phyloP scores from a whole-genome alignment of 2,113 vertebrate species.

The Tinamus guttatus region DNA sequence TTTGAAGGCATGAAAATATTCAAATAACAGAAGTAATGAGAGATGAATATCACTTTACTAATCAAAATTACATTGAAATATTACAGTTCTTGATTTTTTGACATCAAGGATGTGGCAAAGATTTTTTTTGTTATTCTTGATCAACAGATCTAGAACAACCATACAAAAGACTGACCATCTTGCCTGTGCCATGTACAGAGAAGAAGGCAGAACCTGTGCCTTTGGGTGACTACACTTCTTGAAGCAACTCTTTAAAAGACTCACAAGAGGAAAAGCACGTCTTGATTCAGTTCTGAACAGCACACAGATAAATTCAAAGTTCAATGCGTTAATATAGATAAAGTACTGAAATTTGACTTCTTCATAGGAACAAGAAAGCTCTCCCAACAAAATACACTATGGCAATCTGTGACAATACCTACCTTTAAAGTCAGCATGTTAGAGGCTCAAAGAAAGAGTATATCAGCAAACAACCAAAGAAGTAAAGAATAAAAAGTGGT shows the following conservation, averaged over 20 bases:
- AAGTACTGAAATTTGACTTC: background rate
- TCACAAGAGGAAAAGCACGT: rapidly evolving
- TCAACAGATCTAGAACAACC: background rate
- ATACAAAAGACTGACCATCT: background rate
- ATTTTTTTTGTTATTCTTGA: background rate
- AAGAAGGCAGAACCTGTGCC: background rate
- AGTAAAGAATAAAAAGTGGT: background rate
- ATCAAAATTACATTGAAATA: background rate
- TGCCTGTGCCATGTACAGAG: background rate
- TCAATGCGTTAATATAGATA: background rate
- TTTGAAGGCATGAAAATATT: background rate
- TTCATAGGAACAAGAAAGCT: background rate
- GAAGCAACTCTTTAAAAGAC: background rate
- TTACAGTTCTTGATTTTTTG: background rate
- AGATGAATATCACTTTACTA: background rate
- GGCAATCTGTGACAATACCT: background rate
- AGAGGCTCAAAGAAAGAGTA: background rate
- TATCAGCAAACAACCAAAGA: background rate
- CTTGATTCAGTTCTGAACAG: background rate
- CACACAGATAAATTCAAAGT: background rate
- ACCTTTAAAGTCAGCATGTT: background rate
- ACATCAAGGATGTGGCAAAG: background rate
- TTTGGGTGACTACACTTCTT: background rate
- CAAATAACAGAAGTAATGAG: background rate
- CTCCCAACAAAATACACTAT: background rate